Base-by-base conservation (phyloP, 2,888 invertebrate species). In the Drosophila birchii region DNA sequence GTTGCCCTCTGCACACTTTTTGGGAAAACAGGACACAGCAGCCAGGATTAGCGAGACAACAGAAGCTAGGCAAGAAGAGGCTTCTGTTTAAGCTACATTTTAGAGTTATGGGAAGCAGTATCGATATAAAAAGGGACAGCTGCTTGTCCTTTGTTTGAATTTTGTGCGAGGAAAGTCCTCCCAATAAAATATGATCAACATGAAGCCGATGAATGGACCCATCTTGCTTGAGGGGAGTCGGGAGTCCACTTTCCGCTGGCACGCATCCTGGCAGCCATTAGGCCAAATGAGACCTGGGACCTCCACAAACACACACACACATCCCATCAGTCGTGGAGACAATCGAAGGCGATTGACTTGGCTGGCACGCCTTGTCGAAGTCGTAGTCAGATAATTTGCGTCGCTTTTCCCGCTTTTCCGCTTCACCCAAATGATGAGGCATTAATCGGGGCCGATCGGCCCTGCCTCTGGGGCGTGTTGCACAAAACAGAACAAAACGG, bases 391-490 rank as follows among this genome's bases (percentile, higher is more conserved):
- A 80, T 80, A 81, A 82, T 82, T 82, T 80, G 76, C 68, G 61
- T 69, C 43, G 61, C 53, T 60, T 71, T 58, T 47, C 53, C 56
- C 63, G 63, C 41, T 53, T 74, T 76, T 29, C 29, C 29, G 29
- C 29, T 29, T 29, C 29, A 29, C 61, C 76, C 81, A 84, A 84
- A 84, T 86, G 84, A 84, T 84, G 75, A 77, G 62, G 72, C 78
- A 86, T 81, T 84, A 86, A 86, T 86, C 78, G 76, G 71, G 44
- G 53, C 63, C 60, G 62, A 74, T 70, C 56, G 78, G 74, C 64
- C 63, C 85, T 62, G 81, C 81, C 85, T 80, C 66, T 56, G 63
- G 87, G 84, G 85, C 85, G 85, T 86, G 79, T 71, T 76, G 76
- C 73, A n/a, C 58, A 16, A 34, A 51, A 20, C 49, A 9, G 66